Conservation (phyloP, 2,797 vertebrate genomes). For the Gymnocypris eckloni region DNA sequence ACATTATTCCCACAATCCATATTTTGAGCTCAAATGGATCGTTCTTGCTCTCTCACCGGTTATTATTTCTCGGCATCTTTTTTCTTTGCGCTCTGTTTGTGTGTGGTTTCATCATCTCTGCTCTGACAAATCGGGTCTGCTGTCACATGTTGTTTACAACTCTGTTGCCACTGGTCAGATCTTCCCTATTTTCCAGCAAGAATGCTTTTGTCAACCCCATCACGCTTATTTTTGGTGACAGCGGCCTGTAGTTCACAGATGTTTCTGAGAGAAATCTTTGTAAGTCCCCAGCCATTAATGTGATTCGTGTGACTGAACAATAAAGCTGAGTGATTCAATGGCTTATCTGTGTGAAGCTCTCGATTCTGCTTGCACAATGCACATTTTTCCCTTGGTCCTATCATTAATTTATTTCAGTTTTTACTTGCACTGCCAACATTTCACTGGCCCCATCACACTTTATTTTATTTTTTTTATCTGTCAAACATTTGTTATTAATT, state of each 20-base stretch:
- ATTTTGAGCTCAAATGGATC: conserved; percentile 1
- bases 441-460: background rate
- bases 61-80: background rate
- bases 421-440: background rate
- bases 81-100: background rate
- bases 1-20: background rate
- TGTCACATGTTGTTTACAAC: conserved; percentile 40
- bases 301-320: conserved; percentile 23
- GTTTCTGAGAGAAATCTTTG: conserved; percentile 35
- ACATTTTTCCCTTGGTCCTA: background rate
- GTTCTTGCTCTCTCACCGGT: background rate
- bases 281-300: conserved; percentile 9
- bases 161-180: conserved; percentile 26
- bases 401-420: background rate
- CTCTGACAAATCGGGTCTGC: background rate
- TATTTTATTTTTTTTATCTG: background rate
- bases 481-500: background rate
- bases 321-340: conserved; percentile 16
- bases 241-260: conserved; percentile 22
- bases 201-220: conserved; percentile 24
- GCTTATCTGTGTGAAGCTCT: conserved; percentile 10
- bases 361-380: background rate
- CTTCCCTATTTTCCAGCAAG: conserved; percentile 17
- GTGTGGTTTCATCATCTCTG: background rate
- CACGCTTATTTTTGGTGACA: conserved; percentile 29